Evolutionary conservation across 1,140 invertebrate species (phyloP), one percentile per base, ranked within the genome.

Genomic region (Meloidogyne floridensis): DNA sequence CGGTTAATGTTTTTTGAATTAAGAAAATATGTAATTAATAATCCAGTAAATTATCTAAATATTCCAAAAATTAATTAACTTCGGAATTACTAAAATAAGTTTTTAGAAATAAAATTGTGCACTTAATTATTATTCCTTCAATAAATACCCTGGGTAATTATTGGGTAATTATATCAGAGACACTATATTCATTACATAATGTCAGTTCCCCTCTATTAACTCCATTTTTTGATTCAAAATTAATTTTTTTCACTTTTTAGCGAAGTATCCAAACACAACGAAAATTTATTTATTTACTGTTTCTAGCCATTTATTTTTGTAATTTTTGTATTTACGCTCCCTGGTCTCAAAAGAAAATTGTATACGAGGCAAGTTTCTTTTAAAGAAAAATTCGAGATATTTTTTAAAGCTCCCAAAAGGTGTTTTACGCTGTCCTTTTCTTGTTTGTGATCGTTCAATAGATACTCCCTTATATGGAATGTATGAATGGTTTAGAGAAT

Each of bases 301-400:
- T 90, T 77, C 79, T 75, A 9, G 42, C 87, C 13, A 84, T 87
- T 32, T 89, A 90, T 75, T 74, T 87, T 32, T 87, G 86, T 77
- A 90, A 83, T 59, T 89, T 89, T 81, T 83, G 85, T 59, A 88
- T 89, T 75, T 86, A 89, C 73, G 88, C 89, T 13, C 89, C 89
- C 11, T 89, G 88, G 88, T 85, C 88, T 3, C 80, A 83, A 8
- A 89, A 89, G 82, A 89, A 90, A 70, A 83, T 75, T 15, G 86
- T 89, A 53, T 84, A 90, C 51, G 51, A 77, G 74, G 86, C 87
- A 82, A 70, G 54, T 77, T 18, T 42, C 71, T 72, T 83, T 13
- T 53, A 10, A 20, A 9, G 13, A 42, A 83, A 32, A 42, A 10
- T 53, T 20, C 56, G 10, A 76, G 7, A 47, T 11, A 53, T 9